Evolutionary conservation across 2,797 vertebrate species (phyloP).

Genomic region (Novumbra hubbsi): DNA sequence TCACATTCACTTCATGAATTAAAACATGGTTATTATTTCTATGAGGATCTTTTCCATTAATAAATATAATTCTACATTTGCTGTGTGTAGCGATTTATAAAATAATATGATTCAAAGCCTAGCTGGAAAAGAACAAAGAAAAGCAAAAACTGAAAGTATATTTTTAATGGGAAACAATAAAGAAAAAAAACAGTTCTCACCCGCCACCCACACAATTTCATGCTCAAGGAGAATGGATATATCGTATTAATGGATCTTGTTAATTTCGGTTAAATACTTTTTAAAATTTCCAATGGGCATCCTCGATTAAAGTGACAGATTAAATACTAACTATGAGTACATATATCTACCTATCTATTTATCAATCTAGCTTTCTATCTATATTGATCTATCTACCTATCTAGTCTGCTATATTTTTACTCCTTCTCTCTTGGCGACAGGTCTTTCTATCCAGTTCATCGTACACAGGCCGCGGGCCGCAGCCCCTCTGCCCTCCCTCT

Average conservation of each 20-base stretch:
- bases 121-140: neutral
- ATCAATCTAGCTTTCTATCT: constrained; percentile 9
- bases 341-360: constrained; percentile 12
- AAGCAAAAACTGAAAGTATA: neutral
- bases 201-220: neutral
- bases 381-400: constrained; percentile 13
- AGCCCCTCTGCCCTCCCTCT: constrained; percentile 30
- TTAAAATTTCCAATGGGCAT: neutral
- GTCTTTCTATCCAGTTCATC: constrained; percentile 75
- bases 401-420: constrained; percentile 32
- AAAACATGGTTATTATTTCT: neutral
- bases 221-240: neutral
- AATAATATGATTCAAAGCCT: neutral
- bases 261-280: neutral
- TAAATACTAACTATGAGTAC: neutral
- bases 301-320: neutral
- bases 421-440: constrained; percentile 61
- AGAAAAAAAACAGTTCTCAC: neutral
- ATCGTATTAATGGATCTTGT: neutral
- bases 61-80: neutral
- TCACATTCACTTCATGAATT: neutral
- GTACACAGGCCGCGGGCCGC: constrained; percentile 66
- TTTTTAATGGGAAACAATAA: neutral
- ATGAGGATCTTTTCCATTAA: neutral
- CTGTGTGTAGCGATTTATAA: neutral